These are phyloP conservation scores for Dromaius novaehollandiae DNA, from an alignment of 2,113 vertebrate genomes.

Conservation along the genomic window DNA sequence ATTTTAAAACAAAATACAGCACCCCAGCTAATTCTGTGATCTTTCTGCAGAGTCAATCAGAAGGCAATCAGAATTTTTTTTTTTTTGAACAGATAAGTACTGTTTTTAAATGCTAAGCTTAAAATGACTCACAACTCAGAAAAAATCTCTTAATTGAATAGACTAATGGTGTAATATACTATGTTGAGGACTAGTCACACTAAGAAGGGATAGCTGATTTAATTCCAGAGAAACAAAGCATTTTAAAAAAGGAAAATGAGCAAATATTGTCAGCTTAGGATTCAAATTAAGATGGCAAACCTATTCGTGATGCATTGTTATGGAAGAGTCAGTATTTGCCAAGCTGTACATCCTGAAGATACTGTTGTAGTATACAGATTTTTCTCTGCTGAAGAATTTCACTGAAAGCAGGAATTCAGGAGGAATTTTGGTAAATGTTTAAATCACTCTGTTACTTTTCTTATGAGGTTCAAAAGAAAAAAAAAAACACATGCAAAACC, in stretches of 20 bases:
- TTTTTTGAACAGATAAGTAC: not conserved
- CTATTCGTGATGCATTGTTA: not conserved
- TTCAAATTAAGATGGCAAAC: not conserved
- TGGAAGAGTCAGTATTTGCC: not conserved
- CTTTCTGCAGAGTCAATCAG: not conserved
- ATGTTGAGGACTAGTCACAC: not conserved
- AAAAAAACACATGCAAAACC: no score
- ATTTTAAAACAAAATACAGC: not conserved
- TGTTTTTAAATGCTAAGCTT: constrained; percentile 11
- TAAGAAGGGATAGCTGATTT: not conserved
- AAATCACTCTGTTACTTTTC: not conserved
- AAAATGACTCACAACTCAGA: not conserved
- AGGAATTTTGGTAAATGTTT: not conserved
- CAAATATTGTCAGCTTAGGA: not conserved
- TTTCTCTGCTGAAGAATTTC: not conserved
- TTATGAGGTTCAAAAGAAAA: not conserved
- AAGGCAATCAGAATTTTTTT: not conserved
- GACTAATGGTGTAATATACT: not conserved
- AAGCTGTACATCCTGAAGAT: not conserved
- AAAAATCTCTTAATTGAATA: constrained; percentile 27
- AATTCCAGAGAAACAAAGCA: not conserved
- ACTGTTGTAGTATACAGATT: fast-evolving
- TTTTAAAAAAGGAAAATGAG: not conserved
- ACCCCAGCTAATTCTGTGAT: not conserved
- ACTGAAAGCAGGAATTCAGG: not conserved